A percentile compares a stretch with the other conserved stretches of the same genome.
Conservation (phyloP, 2,113 vertebrate genomes). For the Xiphophorus couchianus region DNA sequence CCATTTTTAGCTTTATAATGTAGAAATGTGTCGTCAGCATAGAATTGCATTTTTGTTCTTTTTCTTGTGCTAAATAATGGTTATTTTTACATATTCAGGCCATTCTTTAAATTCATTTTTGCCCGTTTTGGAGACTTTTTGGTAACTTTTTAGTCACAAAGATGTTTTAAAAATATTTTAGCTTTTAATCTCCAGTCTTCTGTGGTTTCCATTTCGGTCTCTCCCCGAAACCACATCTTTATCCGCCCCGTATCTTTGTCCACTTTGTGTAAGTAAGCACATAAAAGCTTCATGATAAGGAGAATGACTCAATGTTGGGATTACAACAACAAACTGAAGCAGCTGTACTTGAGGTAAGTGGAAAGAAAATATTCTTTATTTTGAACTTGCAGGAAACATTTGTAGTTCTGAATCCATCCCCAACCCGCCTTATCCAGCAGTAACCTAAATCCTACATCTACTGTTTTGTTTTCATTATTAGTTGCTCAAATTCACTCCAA, state of each 20-base stretch:
- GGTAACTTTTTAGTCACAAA: neutral
- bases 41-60: neutral
- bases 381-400: neutral
- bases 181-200: neutral
- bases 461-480: slow-evolving; percentile 23
- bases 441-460: neutral
- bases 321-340: neutral
- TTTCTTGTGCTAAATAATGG: neutral
- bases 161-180: neutral
- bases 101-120: neutral
- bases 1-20: neutral
- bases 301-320: neutral
- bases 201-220: neutral
- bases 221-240: neutral
- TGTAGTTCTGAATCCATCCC: neutral
- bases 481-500: slow-evolving; percentile 17
- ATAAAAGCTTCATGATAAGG: neutral
- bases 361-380: neutral
- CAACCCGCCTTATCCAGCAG: too few relatives aligned
- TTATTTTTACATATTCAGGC: neutral
- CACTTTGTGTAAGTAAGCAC: neutral
- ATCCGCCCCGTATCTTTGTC: neutral
- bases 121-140: neutral
- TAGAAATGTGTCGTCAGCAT: neutral
- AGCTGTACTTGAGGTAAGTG: neutral